Conservation (phyloP, 2,797 vertebrate genomes). For the Hoplostethus mediterraneus region DNA sequence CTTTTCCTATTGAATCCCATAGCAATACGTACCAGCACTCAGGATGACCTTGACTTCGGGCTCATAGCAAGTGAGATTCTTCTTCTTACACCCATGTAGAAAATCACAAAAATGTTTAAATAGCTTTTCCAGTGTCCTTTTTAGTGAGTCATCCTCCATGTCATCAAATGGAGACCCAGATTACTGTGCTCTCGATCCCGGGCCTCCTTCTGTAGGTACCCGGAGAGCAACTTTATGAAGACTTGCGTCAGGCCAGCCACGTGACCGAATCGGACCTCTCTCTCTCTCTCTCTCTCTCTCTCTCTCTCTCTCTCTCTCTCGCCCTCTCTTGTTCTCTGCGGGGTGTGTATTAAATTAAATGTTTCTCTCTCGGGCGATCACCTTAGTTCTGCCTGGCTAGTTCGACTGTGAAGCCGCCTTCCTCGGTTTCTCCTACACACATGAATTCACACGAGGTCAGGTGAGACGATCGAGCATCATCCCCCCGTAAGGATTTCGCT, state of each 20-base stretch:
- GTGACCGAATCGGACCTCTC: constrained; percentile 58
- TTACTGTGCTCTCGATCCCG: constrained; percentile 40
- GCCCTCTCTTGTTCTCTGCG: constrained; percentile 40
- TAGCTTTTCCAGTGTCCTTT: background rate
- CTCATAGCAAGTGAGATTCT: too few relatives aligned
- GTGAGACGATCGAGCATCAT: constrained; percentile 31
- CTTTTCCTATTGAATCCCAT: too few relatives aligned
- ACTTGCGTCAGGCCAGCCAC: constrained; percentile 55
- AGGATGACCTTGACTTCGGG: too few relatives aligned
- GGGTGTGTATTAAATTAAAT: constrained; percentile 63
- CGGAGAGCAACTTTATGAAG: constrained; percentile 49
- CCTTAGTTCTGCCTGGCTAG: constrained; percentile 65
- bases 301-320: constrained; percentile 48
- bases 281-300: constrained; percentile 38
- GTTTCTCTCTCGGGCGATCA: constrained; percentile 54
- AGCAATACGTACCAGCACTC: too few relatives aligned
- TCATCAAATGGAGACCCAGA: constrained; percentile 46
- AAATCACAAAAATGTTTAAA: too few relatives aligned
- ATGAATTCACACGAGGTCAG: constrained; percentile 74
- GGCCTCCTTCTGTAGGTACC: constrained; percentile 12
- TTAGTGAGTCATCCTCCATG: constrained; percentile 56
- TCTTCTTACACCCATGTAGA: too few relatives aligned
- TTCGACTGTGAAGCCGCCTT: constrained; percentile 39
- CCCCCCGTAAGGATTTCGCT: constrained; percentile 22
- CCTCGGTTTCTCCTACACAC: constrained; percentile 56